Conservation (phyloP, 2,888 invertebrate species). For the Ormyrus rosae region DNA sequence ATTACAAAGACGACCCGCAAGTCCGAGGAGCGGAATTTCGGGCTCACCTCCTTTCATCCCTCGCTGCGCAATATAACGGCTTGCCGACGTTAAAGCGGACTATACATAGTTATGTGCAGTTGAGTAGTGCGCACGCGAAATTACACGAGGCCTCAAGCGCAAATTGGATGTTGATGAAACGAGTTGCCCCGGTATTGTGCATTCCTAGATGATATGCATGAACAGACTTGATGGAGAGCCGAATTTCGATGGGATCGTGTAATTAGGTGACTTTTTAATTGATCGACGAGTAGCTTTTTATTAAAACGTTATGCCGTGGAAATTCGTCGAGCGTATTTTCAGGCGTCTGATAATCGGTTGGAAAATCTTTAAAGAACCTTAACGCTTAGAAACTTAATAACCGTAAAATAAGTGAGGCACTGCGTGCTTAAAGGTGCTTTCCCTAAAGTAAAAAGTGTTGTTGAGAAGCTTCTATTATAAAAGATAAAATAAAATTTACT, state of each 20-base stretch:
- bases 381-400: too few relatives aligned
- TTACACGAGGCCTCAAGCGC: constrained; percentile 1
- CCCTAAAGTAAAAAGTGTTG: too few relatives aligned
- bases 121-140: constrained; percentile 10
- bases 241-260: background rate
- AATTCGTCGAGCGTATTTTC: background rate
- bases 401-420: too few relatives aligned
- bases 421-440: too few relatives aligned
- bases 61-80: too few relatives aligned
- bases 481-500: too few relatives aligned
- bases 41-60: too few relatives aligned
- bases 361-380: background rate
- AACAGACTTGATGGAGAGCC: constrained; percentile 1
- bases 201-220: background rate
- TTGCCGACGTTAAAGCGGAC: background rate
- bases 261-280: too few relatives aligned
- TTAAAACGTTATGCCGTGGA: too few relatives aligned
- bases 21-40: background rate
- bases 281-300: too few relatives aligned
- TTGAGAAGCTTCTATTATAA: too few relatives aligned
- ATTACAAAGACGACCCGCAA: constrained; percentile 2
- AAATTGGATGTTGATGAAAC: constrained; percentile 42
- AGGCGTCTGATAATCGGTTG: background rate
- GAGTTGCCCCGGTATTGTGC: constrained; percentile 11
- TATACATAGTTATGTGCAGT: background rate